These are phyloP conservation scores for Hypanus sabinus DNA, from an alignment of 2,113 vertebrate species.

Conservation along the genomic window DNA sequence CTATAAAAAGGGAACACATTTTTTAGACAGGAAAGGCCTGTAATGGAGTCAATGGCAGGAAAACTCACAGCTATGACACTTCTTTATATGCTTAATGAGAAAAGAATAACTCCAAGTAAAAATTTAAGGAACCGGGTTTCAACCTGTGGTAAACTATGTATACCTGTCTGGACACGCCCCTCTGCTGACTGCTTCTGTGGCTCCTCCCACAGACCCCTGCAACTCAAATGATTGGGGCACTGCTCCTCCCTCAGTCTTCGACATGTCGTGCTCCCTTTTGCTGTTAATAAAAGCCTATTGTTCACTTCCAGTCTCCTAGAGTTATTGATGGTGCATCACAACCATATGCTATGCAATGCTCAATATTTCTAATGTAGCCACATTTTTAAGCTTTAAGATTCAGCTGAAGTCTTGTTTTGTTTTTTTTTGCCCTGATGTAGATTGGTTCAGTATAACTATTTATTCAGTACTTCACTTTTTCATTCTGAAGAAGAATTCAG, in stretches of 20 bases:
- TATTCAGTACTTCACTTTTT: not conserved
- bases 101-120: not conserved
- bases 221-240: no score
- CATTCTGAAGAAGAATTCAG: not conserved
- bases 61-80: not conserved
- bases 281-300: no score
- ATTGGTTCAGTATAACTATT: not conserved
- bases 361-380: not conserved
- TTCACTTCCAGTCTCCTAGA: no score
- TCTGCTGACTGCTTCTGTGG: no score
- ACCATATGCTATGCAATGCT: not conserved
- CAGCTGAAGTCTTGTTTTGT: not conserved
- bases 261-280: no score
- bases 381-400: not conserved
- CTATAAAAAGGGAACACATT: no score
- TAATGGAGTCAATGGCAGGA: not conserved
- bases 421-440: not conserved
- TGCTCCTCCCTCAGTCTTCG: no score
- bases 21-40: no score
- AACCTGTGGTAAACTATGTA: no score
- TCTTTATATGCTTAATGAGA: not conserved
- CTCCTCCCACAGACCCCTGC: no score
- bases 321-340: no score
- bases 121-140: not conserved
- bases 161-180: no score